phyloP scores from a whole-genome alignment of 1,140 invertebrate species.

The Diabrotica undecimpunctata region DNA sequence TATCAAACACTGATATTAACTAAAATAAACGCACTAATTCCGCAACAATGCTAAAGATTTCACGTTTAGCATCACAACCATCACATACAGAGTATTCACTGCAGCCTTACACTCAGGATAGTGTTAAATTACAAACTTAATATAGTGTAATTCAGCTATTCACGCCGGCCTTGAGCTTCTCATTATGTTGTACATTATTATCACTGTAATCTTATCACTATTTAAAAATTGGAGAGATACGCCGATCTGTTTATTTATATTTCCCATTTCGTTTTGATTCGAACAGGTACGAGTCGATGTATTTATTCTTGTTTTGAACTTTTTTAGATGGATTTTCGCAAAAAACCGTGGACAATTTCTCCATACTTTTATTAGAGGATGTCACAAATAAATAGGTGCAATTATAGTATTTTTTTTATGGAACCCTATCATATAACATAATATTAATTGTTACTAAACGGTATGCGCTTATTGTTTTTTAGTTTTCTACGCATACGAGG shows the following conservation, averaged over 20 bases:
- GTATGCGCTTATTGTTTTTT: too few relatives aligned
- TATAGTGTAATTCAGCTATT: conserved; percentile 21
- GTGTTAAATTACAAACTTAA: conserved; percentile 22
- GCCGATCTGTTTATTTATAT: conserved; percentile 4
- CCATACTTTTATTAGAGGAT: too few relatives aligned
- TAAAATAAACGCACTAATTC: not conserved
- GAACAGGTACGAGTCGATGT: not conserved
- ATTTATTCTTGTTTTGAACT: too few relatives aligned
- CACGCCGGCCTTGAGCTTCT: conserved; percentile 23
- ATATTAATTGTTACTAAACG: too few relatives aligned
- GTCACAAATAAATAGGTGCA: too few relatives aligned
- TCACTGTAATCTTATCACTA: conserved; percentile 28
- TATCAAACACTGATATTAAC: not conserved
- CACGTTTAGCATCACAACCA: not conserved
- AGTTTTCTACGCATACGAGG: too few relatives aligned
- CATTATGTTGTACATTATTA: conserved; percentile 23
- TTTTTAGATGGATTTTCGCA: too few relatives aligned
- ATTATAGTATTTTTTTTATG: too few relatives aligned
- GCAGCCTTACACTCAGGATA: not conserved
- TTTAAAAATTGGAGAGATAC: conserved; percentile 7
- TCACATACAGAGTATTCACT: conserved; percentile 2
- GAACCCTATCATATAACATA: too few relatives aligned
- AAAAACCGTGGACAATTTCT: too few relatives aligned
- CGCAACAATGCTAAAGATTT: not conserved
- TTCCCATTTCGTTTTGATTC: not conserved